Conservation (phyloP, 2,888 invertebrate species). For the Stictocephala bisonia region DNA sequence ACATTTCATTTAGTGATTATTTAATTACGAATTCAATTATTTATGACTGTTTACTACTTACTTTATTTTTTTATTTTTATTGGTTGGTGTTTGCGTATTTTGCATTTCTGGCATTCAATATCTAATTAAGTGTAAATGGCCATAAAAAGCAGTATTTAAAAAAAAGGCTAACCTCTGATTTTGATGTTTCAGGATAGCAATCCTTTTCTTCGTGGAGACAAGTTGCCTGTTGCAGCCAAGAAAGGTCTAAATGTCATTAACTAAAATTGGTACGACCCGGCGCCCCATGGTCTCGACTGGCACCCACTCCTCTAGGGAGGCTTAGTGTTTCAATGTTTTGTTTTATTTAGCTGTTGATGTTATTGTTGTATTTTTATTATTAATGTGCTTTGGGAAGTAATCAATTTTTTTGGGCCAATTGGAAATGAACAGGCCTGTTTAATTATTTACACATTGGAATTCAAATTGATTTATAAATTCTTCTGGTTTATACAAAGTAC, state of each 20-base stretch:
- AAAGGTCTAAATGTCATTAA: conserved; percentile 81
- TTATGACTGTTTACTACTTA: no score
- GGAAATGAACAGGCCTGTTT: conserved; percentile 34
- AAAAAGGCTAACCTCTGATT: no score
- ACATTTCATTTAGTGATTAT: no score
- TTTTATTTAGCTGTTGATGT: neutral
- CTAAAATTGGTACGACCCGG: conserved; percentile 59
- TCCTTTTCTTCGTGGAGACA: conserved; percentile 87
- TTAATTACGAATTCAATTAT: no score
- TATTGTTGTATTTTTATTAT: conserved; percentile 5
- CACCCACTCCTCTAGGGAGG: conserved; percentile 40
- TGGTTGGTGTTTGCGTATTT: no score
- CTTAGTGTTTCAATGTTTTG: conserved; percentile 20
- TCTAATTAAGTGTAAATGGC: no score
- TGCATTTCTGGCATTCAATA: no score
- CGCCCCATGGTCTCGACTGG: neutral
- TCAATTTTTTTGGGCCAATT: conserved; percentile 9
- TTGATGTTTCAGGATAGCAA: conserved; percentile 74
- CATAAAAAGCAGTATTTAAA: no score
- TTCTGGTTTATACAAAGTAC: conserved; percentile 8
- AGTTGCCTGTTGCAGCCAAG: conserved; percentile 91
- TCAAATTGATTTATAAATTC: conserved; percentile 1
- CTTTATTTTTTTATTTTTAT: no score
- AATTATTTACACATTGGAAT: neutral
- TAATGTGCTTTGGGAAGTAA: conserved; percentile 18